Percentiles rank a stretch among this genome's conserved stretches.
These are phyloP conservation scores for Siderastrea radians DNA, from an alignment of 92 coral and sea anemone genomes.

Conservation along the genomic window DNA sequence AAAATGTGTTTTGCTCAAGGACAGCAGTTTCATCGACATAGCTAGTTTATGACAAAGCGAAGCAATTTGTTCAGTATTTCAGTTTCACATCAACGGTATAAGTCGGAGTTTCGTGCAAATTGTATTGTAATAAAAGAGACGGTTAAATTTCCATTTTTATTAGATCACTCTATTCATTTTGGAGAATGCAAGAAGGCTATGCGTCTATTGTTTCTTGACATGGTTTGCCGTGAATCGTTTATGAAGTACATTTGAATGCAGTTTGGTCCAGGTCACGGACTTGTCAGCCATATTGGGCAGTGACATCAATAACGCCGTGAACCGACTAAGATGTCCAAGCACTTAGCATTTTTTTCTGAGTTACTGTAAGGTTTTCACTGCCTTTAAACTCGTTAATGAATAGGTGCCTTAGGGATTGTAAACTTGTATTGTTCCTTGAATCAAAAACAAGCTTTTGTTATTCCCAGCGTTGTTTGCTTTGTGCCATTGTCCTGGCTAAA, in stretches of 20 bases:
- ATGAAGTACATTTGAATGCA: background rate
- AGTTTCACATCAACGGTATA: background rate
- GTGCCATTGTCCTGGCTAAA: background rate
- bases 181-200: conserved; percentile 8
- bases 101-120: background rate
- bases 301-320: background rate
- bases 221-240: background rate
- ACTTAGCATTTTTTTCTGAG: background rate
- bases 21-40: no score
- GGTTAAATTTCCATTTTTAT: conserved; percentile 23
- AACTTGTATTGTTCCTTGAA: conserved; percentile 29
- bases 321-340: background rate
- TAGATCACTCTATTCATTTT: background rate
- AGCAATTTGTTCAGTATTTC: background rate
- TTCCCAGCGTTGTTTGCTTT: conserved; percentile 36
- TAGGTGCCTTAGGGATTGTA: conserved; percentile 26
- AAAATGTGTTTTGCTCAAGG: no score
- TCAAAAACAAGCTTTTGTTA: conserved; percentile 39
- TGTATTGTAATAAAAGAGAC: background rate
- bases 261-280: background rate
- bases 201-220: conserved; percentile 11
- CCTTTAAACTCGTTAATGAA: conserved; percentile 7
- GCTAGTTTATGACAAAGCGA: background rate
- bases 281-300: background rate
- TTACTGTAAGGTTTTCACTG: background rate